Conservation (phyloP, 2,797 vertebrate genomes). For the Triplophysa bombifrons region DNA sequence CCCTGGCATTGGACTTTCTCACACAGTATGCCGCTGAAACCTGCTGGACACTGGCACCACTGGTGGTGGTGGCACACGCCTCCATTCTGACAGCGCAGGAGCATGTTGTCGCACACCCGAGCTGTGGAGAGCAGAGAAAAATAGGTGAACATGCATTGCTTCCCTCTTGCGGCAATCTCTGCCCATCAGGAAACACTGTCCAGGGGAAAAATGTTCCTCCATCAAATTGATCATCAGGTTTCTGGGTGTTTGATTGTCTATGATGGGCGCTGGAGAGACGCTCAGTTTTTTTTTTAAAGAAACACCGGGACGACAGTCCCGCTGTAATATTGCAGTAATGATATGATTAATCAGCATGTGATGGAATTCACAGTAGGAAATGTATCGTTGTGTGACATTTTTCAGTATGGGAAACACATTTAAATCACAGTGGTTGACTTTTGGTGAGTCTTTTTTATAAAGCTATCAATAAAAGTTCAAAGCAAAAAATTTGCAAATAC, state of each 20-base stretch:
- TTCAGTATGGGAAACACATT: conserved; percentile 12
- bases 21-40: conserved; percentile 88
- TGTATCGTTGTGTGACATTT: conserved; percentile 18
- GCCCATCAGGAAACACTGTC: conserved; percentile 3
- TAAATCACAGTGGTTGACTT: conserved; percentile 29
- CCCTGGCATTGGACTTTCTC: conserved; percentile 86
- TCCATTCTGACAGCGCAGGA: conserved; percentile 94
- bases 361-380: neutral
- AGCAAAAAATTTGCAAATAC: conserved; percentile 31
- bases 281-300: conserved; percentile 8
- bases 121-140: conserved; percentile 72
- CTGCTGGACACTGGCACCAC: conserved; percentile 84
- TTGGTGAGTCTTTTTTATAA: conserved; percentile 3
- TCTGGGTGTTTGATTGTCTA: conserved; percentile 42
- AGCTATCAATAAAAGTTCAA: conserved; percentile 20
- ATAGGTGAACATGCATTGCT: conserved; percentile 22
- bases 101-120: conserved; percentile 92
- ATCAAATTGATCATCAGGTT: conserved; percentile 9
- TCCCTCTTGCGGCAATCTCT: neutral
- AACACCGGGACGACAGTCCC: conserved; percentile 27
- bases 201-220: conserved; percentile 7
- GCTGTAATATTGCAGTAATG: conserved; percentile 53
- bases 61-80: conserved; percentile 88
- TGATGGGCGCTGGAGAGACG: conserved; percentile 55
- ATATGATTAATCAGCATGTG: neutral